Base-by-base conservation (phyloP, 2,888 invertebrate species). In the Macrophya annulata region DNA sequence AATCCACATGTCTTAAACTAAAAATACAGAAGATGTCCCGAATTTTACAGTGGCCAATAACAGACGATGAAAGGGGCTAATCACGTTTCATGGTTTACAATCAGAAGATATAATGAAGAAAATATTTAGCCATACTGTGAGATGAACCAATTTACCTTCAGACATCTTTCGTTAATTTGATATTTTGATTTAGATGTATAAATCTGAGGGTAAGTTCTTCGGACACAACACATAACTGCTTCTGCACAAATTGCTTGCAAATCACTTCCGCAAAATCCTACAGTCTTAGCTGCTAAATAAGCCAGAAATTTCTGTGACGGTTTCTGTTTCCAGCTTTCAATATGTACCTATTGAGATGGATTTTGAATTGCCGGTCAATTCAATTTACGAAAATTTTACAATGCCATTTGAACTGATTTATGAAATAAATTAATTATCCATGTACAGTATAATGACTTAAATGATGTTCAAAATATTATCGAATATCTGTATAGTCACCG, bases 221-320 rank as follows among this genome's bases (percentile, higher is more conserved):
- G 92, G 40, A 96, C 93, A 12, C 95, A 95, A 48, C 95, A 94
- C 90, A 96, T 93, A 0, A 95, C 95, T 3, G 96, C 95, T 90
- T 96, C 96, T 0, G 95, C 95, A 89, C 96, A 96, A 31, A 96
- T 92, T 3, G 95, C 94, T 90, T 96, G 96, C 83, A 96, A 89
- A 91, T 96, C 96, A 55, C 96, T 96, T 40, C 96, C 96, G 91
- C 96, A 96, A 91, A 95, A 96, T 51, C 92, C 91, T 31, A 91
- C 87, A 0, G 96, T 96, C 87, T 95, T 94, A 86, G 95, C 95
- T 4, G 96, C 96, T 85, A 97, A 91, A 88, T 95, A 94, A 6
- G 93, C 90, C 6, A 96, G 87, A 88, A 96, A 94, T 68, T 94
- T 93, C 21, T 93, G 91, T 37, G 94, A 92, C 4, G 94, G 94